A percentile compares a stretch with the other conserved stretches of the same genome.
phyloP scores from a whole-genome alignment of 2,888 invertebrate genomes.

The Micoletzkya japonica region DNA sequence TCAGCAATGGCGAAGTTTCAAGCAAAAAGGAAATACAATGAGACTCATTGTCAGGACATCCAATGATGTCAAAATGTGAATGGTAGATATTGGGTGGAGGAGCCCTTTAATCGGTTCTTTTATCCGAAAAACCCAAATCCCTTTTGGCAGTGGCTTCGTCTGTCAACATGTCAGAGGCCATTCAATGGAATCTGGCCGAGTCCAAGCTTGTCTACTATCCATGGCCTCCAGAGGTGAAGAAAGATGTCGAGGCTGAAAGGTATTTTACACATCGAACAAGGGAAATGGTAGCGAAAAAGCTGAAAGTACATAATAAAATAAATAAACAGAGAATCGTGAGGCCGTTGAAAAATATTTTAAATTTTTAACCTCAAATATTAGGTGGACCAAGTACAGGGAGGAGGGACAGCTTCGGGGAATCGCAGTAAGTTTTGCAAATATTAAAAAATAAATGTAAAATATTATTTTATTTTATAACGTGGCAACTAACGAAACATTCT shows the following conservation, averaged over 20 bases:
- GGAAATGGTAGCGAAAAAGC: neutral
- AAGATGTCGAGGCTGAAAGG: slow-evolving; percentile 4
- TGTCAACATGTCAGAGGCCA: neutral
- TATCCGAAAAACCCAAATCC: neutral
- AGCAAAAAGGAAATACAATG: too few relatives aligned
- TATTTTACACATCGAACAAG: neutral
- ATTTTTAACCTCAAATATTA: neutral
- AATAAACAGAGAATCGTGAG: neutral
- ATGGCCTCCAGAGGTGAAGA: neutral
- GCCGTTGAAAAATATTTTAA: neutral
- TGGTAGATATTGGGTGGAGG: too few relatives aligned
- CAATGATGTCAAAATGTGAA: too few relatives aligned
- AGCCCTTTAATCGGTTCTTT: neutral
- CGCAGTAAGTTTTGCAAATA: neutral
- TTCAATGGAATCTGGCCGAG: slow-evolving; percentile 1
- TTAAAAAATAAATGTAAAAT: neutral
- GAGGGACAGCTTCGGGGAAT: neutral
- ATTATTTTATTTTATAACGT: neutral
- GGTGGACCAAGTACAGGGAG: neutral
- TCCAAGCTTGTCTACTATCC: slow-evolving; percentile 3
- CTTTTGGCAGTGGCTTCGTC: neutral
- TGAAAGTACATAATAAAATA: neutral
- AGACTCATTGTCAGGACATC: too few relatives aligned
- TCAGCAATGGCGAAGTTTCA: too few relatives aligned
- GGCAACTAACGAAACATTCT: neutral